Conservation (phyloP, 2,113 vertebrate species). For the Cinclus cinclus region DNA sequence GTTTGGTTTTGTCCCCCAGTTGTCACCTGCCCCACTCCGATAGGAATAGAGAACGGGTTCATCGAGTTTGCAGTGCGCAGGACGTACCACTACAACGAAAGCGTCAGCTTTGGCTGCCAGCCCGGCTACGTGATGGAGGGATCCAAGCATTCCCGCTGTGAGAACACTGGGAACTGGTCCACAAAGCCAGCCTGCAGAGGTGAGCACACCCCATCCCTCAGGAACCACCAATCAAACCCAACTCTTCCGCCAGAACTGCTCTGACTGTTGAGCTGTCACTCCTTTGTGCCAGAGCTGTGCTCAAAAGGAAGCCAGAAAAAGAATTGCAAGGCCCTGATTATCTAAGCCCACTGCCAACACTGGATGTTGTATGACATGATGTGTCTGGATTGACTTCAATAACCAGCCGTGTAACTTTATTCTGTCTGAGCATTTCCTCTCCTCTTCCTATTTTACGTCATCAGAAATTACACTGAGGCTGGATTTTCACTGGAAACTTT, state of each 20-base stretch:
- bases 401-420: background rate
- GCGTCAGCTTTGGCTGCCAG: conserved; percentile 82
- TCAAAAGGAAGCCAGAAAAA: background rate
- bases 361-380: background rate
- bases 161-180: conserved; percentile 85
- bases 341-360: background rate
- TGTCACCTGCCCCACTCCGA: conserved; percentile 81
- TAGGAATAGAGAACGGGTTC: conserved; percentile 81
- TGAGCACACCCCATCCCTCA: background rate
- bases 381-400: background rate
- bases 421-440: background rate
- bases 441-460: background rate
- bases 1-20: conserved; percentile 61
- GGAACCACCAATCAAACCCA: fast-evolving
- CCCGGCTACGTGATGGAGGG: conserved; percentile 78
- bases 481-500: background rate
- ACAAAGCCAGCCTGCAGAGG: conserved; percentile 82
- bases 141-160: conserved; percentile 74
- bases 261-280: background rate
- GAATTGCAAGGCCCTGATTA: background rate
- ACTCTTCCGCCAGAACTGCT: background rate
- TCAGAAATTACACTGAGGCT: background rate
- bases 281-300: background rate
- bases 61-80: conserved; percentile 79
- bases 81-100: conserved; percentile 81